These are phyloP conservation scores for Drosophila recens DNA, from an alignment of 2,888 invertebrate genomes.

Conservation along the genomic window DNA sequence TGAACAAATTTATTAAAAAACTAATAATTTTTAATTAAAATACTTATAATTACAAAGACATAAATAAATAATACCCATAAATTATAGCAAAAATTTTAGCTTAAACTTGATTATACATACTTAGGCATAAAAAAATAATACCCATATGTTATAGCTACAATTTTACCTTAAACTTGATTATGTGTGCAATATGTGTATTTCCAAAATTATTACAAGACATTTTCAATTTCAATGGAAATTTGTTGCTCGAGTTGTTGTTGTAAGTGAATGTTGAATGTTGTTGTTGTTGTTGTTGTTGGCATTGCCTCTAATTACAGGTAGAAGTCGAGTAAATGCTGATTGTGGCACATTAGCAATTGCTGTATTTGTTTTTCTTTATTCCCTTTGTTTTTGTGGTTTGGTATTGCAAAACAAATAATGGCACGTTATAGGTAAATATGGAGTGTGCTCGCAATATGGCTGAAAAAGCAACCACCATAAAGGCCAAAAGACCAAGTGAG, in stretches of 20 bases:
- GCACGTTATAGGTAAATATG: conserved; percentile 38
- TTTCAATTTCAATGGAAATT: conserved; percentile 31
- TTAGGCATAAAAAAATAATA: not conserved
- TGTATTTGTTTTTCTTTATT: not conserved
- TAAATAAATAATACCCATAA: no score
- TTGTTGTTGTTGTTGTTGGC: not conserved
- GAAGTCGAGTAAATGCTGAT: conserved; percentile 58
- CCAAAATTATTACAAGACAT: not conserved
- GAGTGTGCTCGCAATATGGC: conserved; percentile 28
- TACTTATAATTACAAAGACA: no score
- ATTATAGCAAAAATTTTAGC: no score
- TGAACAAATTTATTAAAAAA: not conserved
- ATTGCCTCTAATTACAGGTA: conserved; percentile 38
- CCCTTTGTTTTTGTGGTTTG: not conserved
- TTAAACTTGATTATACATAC: no score
- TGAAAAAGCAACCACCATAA: conserved; percentile 27
- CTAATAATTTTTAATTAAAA: no score
- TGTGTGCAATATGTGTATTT: not conserved
- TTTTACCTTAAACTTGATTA: not conserved
- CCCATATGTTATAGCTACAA: not conserved
- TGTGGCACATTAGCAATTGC: conserved; percentile 62
- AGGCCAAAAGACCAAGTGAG: conserved; percentile 4
- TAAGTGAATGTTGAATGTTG: not conserved
- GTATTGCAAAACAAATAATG: conserved; percentile 59
- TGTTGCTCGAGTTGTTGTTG: conserved; percentile 5